Evolutionary conservation across 1,140 invertebrate genomes (phyloP), one percentile per base, ranked within the genome.

Genomic region (Rhyacophila brunnea): DNA sequence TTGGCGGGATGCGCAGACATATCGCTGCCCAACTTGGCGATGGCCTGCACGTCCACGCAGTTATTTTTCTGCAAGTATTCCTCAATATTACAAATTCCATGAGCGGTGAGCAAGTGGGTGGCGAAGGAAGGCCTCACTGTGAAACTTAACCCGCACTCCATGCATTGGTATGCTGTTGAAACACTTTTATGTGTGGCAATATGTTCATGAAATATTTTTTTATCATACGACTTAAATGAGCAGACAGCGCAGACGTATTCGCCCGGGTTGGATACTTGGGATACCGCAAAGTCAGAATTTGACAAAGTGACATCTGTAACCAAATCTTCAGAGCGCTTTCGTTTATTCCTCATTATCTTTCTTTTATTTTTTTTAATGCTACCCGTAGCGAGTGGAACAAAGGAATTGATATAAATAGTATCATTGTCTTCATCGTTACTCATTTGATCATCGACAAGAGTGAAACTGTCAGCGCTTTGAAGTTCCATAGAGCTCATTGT

Each of bases 121-220:
- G 6, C 76, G 50, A 88, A 76, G 40, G 84, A 84, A 4, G 81
- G 80, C 55, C 81, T 82, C 1, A 85, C 85, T 11, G 84, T 81
- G 67, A 87, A 87, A 69, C 84, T 85, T 57, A 84, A 78, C 1
- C 85, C 85, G 66, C 86, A 88, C 67, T 88, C 86, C 67, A 86
- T 71, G 66, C 86, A 88, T 51, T 86, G 78, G 66, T 83, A 85
- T 40, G 81, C 77, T 50, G 78, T 82, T 17, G 76, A 80, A 9
- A 81, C 75, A 51, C 83, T 77, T 62, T 81, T 80, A 68, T 82
- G 81, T 1, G 58, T 67, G 0, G 74, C 71, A 11, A 86, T 77
- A 62, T 87, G 85, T 11, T 68, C 64, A 44, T 82, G 75, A 58
- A 86, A 71, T 1, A 65, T 47, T 9, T 71, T 15, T 60, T 77